Percentiles rank a stretch among this genome's conserved stretches.
Conservation (phyloP, 2,113 vertebrate genomes). For the Andinoacara biseriatus region DNA sequence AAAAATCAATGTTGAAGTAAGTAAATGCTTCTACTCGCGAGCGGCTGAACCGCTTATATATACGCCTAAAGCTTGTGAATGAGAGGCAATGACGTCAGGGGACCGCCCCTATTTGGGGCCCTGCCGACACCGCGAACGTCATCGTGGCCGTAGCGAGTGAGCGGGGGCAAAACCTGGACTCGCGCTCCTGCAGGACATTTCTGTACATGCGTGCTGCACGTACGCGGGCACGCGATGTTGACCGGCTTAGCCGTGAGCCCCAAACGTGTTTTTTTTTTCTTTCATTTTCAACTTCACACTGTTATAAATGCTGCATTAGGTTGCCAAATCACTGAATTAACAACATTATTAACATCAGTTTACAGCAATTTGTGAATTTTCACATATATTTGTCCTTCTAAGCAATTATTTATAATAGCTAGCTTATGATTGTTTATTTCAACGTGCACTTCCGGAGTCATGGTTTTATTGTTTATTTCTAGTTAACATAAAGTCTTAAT, state of each 20-base stretch:
- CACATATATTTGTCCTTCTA: neutral
- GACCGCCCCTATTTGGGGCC: constrained; percentile 56
- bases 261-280: neutral
- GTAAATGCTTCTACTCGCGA: constrained; percentile 9
- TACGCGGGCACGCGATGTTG: constrained; percentile 31
- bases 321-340: neutral
- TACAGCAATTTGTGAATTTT: neutral
- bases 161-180: neutral
- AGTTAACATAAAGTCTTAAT: neutral
- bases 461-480: neutral
- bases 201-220: constrained; percentile 35
- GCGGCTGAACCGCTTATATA: constrained; percentile 54
- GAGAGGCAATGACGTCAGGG: constrained; percentile 56
- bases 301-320: neutral
- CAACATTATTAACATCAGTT: neutral
- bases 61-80: neutral
- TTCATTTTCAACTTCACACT: neutral
- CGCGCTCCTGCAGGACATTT: constrained; percentile 37
- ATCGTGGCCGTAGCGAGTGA: constrained; percentile 1
- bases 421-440: neutral
- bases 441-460: neutral
- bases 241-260: neutral
- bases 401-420: neutral
- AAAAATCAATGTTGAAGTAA: neutral
- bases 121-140: constrained; percentile 70